Conservation (phyloP, 2,888 invertebrate species). For the Lomographa bimaculata region DNA sequence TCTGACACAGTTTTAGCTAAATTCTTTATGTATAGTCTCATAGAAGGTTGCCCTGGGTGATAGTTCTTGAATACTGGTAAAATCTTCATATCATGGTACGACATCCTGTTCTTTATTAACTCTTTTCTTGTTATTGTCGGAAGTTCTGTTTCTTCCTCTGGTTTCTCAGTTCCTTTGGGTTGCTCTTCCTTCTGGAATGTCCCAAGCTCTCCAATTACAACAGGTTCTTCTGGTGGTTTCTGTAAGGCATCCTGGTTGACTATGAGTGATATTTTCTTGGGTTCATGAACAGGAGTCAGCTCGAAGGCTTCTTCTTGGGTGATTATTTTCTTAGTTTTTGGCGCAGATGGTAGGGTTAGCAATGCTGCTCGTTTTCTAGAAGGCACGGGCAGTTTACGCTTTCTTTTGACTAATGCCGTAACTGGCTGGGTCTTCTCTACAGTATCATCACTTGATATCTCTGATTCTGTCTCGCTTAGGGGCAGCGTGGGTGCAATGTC, state of each 20-base stretch:
- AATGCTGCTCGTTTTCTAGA: conserved; percentile 56
- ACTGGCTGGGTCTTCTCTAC: conserved; percentile 42
- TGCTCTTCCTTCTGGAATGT: conserved; percentile 66
- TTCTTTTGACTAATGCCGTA: conserved; percentile 58
- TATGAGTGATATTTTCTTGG: conserved; percentile 71
- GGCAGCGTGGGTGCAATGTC: conserved; percentile 44
- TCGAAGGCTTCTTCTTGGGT: conserved; percentile 73
- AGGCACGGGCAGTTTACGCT: conserved; percentile 59
- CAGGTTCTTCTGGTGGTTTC: conserved; percentile 55
- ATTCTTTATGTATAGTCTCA: conserved; percentile 96
- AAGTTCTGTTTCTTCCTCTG: conserved; percentile 45
- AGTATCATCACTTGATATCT: conserved; percentile 70
- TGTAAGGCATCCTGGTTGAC: conserved; percentile 65
- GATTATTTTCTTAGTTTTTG: conserved; percentile 54
- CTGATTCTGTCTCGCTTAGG: conserved; percentile 67
- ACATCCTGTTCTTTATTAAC: conserved; percentile 87
- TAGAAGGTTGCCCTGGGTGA: conserved; percentile 90
- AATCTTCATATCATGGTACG: conserved; percentile 87
- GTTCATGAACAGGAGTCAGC: conserved; percentile 56
- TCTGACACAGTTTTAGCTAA: conserved; percentile 91
- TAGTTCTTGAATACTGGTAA: conserved; percentile 94
- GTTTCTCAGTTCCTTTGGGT: conserved; percentile 40
- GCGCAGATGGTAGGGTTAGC: conserved; percentile 43
- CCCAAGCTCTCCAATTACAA: conserved; percentile 70
- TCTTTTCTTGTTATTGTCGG: conserved; percentile 85